phyloP scores from a whole-genome alignment of 1,140 invertebrate genomes.

The Apis mellifera region Amel_HAv3.1 CM009934.2:10051001-10051500 shows the following conservation, averaged over 20 bases:
- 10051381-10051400: constrained; percentile 69
- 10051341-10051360: constrained; percentile 77
- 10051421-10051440: constrained; percentile 27
- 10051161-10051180: no score
- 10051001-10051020: no score
- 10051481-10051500: constrained; percentile 14
- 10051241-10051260: no score
- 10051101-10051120: no score
- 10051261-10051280: neutral
- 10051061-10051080: no score
- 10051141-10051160: no score
- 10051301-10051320: constrained; percentile 51
- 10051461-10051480: neutral
- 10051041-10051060: no score
- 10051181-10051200: neutral
- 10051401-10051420: constrained; percentile 57
- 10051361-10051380: constrained; percentile 66
- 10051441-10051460: neutral
- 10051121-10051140: no score
- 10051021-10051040: no score
- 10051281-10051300: neutral
- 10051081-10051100: no score
- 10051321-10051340: constrained; percentile 74
- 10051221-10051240: neutral
- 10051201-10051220: neutral